These are phyloP conservation scores for Rhamphomyia laevipes DNA, from an alignment of 2,888 invertebrate species.

Conservation along the genomic window DNA sequence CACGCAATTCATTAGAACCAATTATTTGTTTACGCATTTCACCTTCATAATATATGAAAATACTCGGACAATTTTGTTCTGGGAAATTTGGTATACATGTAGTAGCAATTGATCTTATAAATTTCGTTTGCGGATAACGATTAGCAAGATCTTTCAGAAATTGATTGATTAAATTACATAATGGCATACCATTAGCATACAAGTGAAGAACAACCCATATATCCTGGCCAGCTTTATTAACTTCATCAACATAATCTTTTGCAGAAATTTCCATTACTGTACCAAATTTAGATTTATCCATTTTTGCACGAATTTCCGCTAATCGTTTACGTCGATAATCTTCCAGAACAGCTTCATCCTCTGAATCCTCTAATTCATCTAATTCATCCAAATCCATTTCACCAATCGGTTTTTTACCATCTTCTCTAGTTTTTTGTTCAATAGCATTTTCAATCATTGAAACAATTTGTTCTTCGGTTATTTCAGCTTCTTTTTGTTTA, in stretches of 20 bases:
- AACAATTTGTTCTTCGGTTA: slow-evolving; percentile 85
- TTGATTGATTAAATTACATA: slow-evolving; percentile 82
- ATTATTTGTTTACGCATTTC: slow-evolving; percentile 77
- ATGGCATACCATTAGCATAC: slow-evolving; percentile 85
- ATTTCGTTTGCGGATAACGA: slow-evolving; percentile 81
- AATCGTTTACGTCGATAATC: slow-evolving; percentile 78
- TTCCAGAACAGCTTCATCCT: slow-evolving; percentile 81
- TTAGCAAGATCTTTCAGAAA: slow-evolving; percentile 61
- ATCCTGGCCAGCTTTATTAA: slow-evolving; percentile 88
- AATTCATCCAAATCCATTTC: slow-evolving; percentile 76
- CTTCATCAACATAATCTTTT: slow-evolving; percentile 81
- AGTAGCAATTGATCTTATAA: slow-evolving; percentile 80
- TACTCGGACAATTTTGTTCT: slow-evolving; percentile 83
- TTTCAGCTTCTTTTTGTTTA: slow-evolving; percentile 61
- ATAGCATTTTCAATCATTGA: slow-evolving; percentile 75
- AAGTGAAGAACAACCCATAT: slow-evolving; percentile 93
- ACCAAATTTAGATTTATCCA: slow-evolving; percentile 67
- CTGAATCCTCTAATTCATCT: slow-evolving; percentile 91
- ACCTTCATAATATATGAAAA: slow-evolving; percentile 89
- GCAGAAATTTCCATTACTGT: slow-evolving; percentile 83
- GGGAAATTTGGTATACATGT: slow-evolving; percentile 96
- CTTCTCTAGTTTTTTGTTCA: slow-evolving; percentile 43
- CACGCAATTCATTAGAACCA: slow-evolving; percentile 70
- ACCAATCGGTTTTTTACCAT: slow-evolving; percentile 49
- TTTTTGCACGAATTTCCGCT: slow-evolving; percentile 66